These are phyloP conservation scores for Oxyteleia sp. DNA, from an alignment of 2,888 invertebrate genomes.

Conservation along the genomic window DNA sequence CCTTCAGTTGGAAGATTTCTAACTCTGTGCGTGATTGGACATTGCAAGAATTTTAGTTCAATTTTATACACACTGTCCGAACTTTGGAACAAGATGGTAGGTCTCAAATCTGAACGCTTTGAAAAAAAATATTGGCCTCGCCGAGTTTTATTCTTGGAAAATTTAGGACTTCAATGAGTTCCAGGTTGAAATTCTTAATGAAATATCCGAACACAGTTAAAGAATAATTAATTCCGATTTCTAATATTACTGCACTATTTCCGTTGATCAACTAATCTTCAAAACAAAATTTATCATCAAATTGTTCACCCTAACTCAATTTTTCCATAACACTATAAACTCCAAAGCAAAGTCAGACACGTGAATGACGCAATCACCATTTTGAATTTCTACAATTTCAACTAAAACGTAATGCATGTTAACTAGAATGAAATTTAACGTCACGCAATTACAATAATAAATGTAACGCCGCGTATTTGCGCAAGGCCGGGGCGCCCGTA, in stretches of 20 bases:
- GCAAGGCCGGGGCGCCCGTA: constrained; percentile 2
- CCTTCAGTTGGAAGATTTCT: neutral
- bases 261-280: no score
- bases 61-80: no score
- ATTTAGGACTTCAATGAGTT: neutral
- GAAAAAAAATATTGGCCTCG: no score
- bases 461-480: constrained; percentile 11
- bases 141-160: neutral
- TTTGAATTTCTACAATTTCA: constrained; percentile 19
- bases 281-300: constrained; percentile 33
- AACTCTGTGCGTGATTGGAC: neutral
- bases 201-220: neutral
- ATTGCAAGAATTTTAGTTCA: no score
- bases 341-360: constrained; percentile 26
- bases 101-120: no score
- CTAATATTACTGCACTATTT: no score
- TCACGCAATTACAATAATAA: constrained; percentile 32
- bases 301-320: constrained; percentile 3
- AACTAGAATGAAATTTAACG: constrained; percentile 28
- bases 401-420: constrained; percentile 42
- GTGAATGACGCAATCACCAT: constrained; percentile 31
- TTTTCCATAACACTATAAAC: no score
- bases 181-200: no score
- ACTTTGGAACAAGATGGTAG: no score
- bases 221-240: no score